A percentile compares a stretch with the other conserved stretches of the same genome.
Conservation (phyloP, 2,797 vertebrate species). For the Enteromius mattozi region DNA sequence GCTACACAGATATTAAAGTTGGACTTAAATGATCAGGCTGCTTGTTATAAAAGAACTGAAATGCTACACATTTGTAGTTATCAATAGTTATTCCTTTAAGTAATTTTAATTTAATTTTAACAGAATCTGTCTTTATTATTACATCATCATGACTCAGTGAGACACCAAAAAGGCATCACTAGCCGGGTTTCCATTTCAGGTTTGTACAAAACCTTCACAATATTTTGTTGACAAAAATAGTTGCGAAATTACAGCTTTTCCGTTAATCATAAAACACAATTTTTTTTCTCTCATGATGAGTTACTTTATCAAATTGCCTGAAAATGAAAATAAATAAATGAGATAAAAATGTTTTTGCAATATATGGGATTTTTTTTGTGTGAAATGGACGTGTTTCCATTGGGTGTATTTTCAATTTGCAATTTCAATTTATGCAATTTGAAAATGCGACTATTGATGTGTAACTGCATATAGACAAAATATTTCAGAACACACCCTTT, state of each 20-base stretch:
- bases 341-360: not conserved
- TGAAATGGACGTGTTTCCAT: not conserved
- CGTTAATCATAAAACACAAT: too few relatives aligned
- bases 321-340: not conserved
- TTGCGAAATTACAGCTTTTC: too few relatives aligned
- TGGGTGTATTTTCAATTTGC: not conserved
- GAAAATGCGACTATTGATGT: not conserved
- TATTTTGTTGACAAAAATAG: too few relatives aligned
- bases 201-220: too few relatives aligned
- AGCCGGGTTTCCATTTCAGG: too few relatives aligned
- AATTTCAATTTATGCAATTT: not conserved
- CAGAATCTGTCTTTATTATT: not conserved
- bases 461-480: not conserved
- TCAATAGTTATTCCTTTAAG: not conserved
- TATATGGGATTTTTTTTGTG: not conserved
- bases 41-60: not conserved
- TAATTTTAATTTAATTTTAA: not conserved
- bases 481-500: not conserved
- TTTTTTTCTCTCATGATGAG: too few relatives aligned
- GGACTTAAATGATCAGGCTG: not conserved
- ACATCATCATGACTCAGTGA: not conserved
- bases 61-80: not conserved
- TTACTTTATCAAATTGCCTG: not conserved
- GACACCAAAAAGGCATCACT: not conserved
- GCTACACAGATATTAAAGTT: not conserved